Conservation (phyloP, 2,888 invertebrate genomes). For the Hermaeophaga mercurialis region DNA sequence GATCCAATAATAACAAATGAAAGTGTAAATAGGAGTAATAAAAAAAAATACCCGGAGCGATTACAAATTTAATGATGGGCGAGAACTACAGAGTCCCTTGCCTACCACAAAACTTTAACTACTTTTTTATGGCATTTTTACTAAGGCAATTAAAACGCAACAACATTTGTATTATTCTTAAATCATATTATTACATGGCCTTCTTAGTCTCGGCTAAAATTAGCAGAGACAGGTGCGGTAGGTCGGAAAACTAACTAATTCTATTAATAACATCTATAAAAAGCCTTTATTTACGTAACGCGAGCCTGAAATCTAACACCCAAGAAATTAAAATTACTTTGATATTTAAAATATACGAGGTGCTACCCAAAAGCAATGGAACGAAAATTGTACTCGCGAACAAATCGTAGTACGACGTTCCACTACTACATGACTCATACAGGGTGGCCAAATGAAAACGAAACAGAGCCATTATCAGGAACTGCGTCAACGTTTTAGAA, state of each 20-base stretch:
- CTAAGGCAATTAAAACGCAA: slow-evolving; percentile 28
- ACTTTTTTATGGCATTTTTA: slow-evolving; percentile 30
- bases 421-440: too few relatives aligned
- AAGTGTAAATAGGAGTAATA: not conserved
- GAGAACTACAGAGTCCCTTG: slow-evolving; percentile 11
- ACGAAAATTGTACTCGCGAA: too few relatives aligned
- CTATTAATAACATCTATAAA: too few relatives aligned
- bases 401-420: too few relatives aligned
- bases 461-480: too few relatives aligned
- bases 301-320: too few relatives aligned
- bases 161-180: slow-evolving; percentile 27
- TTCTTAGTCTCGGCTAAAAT: slow-evolving; percentile 18
- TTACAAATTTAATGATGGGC: slow-evolving; percentile 3
- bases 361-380: too few relatives aligned
- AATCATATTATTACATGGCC: slow-evolving; percentile 19
- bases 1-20: not conserved
- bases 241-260: slow-evolving; percentile 13
- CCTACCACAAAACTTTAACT: slow-evolving; percentile 25
- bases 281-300: too few relatives aligned
- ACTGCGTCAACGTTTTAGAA: too few relatives aligned
- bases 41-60: not conserved
- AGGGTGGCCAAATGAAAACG: too few relatives aligned
- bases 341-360: too few relatives aligned
- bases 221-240: slow-evolving; percentile 15
- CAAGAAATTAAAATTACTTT: too few relatives aligned